Base-by-base conservation (phyloP, 2,888 invertebrate species). In the Oligia strigilis region DNA sequence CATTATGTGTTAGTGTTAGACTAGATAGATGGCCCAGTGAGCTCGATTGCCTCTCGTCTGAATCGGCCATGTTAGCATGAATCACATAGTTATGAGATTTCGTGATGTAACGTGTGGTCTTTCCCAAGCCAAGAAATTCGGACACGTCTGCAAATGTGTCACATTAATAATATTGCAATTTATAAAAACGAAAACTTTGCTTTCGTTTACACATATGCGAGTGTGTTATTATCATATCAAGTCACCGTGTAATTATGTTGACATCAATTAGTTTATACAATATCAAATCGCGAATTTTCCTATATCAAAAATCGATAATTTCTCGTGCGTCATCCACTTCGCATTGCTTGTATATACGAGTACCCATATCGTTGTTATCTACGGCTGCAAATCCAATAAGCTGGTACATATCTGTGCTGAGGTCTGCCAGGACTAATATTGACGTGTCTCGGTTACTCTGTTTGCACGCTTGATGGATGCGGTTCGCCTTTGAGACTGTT, bases 401-500 rank as follows among this genome's bases (percentile, higher is more conserved):
- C 80, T 83, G 75, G 79, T 84, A 70, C 52, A 36, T 80, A 75
- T 80, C 71, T 78, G 72, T 60, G 77, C 79, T 58, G 72, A 72
- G 86, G 55, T 75, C 80, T 82, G 84, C n/a, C n/a, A n/a, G 72
- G 81, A 80, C 92, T 88, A 93, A 94, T 94, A 95, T 95, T 95
- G 94, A 94, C 94, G 91, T 88, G 89, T 93, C 92, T 93, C 92
- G 88, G 92, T 93, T 92, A 93, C 92, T 93, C 89, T 95, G 95
- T 96, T 95, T 95, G 95, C 93, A 87, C 90, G 89, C 91, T 93
- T 94, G 95, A 95, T 96, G 95, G 94, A 95, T 94, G 94, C 91
- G 93, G 92, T 93, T 91, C 92, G 93, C 88, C 86, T 90, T 91
- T 90, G 89, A 91, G 89, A 90, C 84, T 94, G 93, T 93, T 93